phyloP scores from a whole-genome alignment of 2,113 vertebrate species.

The Rhizomys pruinosus region DNA sequence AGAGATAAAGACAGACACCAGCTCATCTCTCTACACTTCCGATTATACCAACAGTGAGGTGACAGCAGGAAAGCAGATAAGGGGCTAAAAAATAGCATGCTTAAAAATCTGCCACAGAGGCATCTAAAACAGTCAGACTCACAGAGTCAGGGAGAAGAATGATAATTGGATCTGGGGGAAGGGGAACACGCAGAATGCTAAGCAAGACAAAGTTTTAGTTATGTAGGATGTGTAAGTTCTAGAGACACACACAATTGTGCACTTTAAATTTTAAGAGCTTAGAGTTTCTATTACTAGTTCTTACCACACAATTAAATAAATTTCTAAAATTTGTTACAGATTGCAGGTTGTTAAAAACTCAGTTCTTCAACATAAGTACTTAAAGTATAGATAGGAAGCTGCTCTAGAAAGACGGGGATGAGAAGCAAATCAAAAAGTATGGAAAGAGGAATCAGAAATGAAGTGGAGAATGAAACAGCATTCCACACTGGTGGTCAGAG shows the following conservation, averaged over 20 bases:
- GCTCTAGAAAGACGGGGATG: neutral
- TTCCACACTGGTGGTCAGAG: neutral
- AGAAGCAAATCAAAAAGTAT: neutral
- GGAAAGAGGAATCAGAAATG: neutral
- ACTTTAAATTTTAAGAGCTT: neutral
- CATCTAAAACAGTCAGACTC: neutral
- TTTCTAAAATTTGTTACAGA: neutral
- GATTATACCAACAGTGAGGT: neutral
- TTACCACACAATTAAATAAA: neutral
- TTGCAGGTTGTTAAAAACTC: constrained; percentile 3
- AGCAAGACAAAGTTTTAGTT: neutral
- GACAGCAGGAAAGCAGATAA: neutral
- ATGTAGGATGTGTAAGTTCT: neutral
- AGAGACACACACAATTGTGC: neutral
- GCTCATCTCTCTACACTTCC: neutral
- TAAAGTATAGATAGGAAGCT: neutral
- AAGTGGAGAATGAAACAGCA: neutral
- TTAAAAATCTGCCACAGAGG: neutral
- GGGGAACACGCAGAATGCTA: neutral
- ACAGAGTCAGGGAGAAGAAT: neutral
- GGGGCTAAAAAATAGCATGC: neutral
- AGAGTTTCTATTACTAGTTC: neutral
- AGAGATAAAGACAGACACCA: neutral
- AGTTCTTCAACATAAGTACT: constrained; percentile 36
- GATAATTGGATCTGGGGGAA: neutral